A percentile compares a stretch with the other conserved stretches of the same genome.
Conservation (phyloP, 2,888 invertebrate species). For the Tetheella fluctuosa region DNA sequence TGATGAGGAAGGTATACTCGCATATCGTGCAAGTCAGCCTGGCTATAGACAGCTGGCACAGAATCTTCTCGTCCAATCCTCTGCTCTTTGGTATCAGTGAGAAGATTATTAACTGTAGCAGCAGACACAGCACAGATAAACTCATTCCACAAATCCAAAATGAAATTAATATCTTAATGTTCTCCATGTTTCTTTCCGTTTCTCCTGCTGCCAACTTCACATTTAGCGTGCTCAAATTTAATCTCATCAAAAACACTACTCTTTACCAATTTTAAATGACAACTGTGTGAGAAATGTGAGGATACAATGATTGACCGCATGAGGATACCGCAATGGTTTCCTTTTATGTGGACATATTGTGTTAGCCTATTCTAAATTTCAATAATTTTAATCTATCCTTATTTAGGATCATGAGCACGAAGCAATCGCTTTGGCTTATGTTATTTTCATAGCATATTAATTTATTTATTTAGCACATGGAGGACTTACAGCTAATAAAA, state of each 20-base stretch:
- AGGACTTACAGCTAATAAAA: too few species aligned
- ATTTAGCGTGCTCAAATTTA: neutral
- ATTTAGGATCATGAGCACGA: too few species aligned
- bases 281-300: neutral
- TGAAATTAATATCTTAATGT: slow-evolving; percentile 28
- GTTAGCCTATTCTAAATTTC: too few species aligned
- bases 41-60: slow-evolving; percentile 57
- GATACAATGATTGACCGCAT: too few species aligned
- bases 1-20: slow-evolving; percentile 40
- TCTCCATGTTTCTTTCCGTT: slow-evolving; percentile 22
- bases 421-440: too few species aligned
- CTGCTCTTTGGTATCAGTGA: slow-evolving; percentile 46
- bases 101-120: slow-evolving; percentile 48
- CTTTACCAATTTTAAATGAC: neutral
- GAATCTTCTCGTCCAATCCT: slow-evolving; percentile 59
- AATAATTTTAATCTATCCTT: too few species aligned
- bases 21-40: slow-evolving; percentile 50
- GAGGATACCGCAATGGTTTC: neutral
- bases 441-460: too few species aligned
- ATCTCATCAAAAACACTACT: neutral
- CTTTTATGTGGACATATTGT: neutral
- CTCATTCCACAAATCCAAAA: slow-evolving; percentile 54
- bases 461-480: too few species aligned
- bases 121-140: slow-evolving; percentile 45
- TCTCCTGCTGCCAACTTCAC: neutral